Percentiles rank a stretch among this genome's conserved stretches.
These are phyloP conservation scores for Stictocephala bisonia DNA, from an alignment of 2,888 invertebrate species.

Conservation along the genomic window DNA sequence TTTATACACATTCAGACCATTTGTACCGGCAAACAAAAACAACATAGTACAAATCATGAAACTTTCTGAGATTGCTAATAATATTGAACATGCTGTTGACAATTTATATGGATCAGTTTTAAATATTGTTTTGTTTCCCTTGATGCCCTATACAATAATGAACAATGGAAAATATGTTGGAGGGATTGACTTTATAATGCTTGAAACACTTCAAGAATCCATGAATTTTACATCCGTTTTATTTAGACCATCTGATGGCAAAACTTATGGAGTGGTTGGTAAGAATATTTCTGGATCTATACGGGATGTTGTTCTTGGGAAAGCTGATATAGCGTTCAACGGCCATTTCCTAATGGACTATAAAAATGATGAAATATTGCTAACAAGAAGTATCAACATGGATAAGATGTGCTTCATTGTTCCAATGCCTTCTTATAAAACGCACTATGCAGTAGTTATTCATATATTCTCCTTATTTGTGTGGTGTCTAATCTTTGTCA, in stretches of 20 bases:
- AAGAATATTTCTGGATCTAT: neutral
- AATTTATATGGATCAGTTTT: neutral
- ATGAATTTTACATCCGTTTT: conserved; percentile 13
- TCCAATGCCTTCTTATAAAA: neutral
- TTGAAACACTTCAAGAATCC: neutral
- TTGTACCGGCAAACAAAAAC: neutral
- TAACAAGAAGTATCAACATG: neutral
- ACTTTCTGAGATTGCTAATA: neutral
- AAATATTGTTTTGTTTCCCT: neutral
- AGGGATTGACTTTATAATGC: neutral
- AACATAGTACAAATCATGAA: neutral
- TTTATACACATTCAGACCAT: conserved; percentile 16
- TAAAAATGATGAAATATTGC: neutral
- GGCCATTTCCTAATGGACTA: conserved; percentile 9
- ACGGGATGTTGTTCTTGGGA: conserved; percentile 3
- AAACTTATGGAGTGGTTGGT: neutral
- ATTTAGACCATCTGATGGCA: neutral
- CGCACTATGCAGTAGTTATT: neutral
- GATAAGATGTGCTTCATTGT: conserved; percentile 32
- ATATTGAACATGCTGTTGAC: conserved; percentile 3
- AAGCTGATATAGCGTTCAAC: conserved; percentile 21
- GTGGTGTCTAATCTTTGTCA: neutral
- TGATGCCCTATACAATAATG: neutral
- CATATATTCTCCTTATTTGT: conserved; percentile 8
- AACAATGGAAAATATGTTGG: conserved; percentile 1